Percentiles rank a stretch among this genome's conserved stretches.
These are phyloP conservation scores for Coelopa pilipes DNA, from an alignment of 2,888 invertebrate species.

Conservation along the genomic window DNA sequence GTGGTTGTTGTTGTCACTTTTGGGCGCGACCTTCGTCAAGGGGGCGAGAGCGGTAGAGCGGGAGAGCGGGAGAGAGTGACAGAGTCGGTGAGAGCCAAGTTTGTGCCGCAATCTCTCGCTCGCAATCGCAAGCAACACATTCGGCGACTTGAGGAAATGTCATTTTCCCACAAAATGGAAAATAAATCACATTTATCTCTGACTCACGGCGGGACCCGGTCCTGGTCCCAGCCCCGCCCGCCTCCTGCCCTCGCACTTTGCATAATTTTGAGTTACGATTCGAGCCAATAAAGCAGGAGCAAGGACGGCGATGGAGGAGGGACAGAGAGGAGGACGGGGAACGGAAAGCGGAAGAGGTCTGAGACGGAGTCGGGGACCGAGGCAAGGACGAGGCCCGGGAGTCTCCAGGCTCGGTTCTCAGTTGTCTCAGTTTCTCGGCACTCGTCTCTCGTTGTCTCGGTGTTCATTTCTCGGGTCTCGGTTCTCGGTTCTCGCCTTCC, in stretches of 20 bases:
- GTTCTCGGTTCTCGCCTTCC: too few species aligned
- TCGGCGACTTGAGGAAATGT: conserved; percentile 15
- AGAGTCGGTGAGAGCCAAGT: too few species aligned
- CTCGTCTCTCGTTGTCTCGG: too few species aligned
- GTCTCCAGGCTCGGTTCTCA: too few species aligned
- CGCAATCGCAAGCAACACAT: background rate
- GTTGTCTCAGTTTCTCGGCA: too few species aligned
- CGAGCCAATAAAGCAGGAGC: conserved; percentile 1
- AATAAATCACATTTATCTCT: conserved; percentile 27
- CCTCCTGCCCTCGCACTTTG: conserved; percentile 1
- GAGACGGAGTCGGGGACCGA: too few species aligned
- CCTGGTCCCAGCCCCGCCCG: background rate
- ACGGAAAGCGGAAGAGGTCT: too few species aligned
- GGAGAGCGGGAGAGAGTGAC: background rate
- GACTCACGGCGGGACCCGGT: background rate
- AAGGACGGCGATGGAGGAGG: background rate
- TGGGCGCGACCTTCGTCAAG: background rate
- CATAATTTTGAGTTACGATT: conserved; percentile 23
- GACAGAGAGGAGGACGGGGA: background rate
- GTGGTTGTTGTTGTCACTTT: background rate
- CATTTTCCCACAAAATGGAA: conserved; percentile 20
- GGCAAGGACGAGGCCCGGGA: background rate
- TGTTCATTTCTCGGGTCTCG: too few species aligned
- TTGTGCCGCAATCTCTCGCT: too few species aligned
- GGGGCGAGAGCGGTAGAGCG: background rate